A percentile compares a stretch with the other conserved stretches of the same genome.
Conservation (phyloP, 2,113 vertebrate species). For the Struthio camelus region DNA sequence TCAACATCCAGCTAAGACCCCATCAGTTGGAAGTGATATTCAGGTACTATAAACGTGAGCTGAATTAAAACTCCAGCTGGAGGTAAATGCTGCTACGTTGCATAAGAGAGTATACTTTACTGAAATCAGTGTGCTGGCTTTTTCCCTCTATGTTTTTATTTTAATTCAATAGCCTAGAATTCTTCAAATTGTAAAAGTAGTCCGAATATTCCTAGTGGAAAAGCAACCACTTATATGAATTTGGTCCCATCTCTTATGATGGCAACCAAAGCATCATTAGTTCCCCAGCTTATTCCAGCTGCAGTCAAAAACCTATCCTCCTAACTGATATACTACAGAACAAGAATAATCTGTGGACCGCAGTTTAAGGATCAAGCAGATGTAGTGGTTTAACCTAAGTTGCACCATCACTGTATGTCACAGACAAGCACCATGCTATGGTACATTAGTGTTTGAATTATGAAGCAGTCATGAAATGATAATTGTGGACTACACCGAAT, state of each 20-base stretch:
- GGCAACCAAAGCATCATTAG: neutral
- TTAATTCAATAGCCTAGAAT: neutral
- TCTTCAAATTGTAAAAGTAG: neutral
- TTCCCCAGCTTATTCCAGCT: neutral
- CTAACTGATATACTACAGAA: neutral
- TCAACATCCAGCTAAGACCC: neutral
- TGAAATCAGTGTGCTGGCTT: neutral
- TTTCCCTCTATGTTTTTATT: neutral
- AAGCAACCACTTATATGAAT: neutral
- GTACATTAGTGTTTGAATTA: neutral
- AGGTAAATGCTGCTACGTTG: neutral
- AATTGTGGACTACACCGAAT: neutral
- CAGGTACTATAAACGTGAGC: neutral
- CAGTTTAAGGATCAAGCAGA: neutral
- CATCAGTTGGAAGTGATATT: neutral
- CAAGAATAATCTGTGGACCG: neutral
- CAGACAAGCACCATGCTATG: neutral
- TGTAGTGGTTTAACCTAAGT: neutral
- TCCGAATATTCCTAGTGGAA: neutral
- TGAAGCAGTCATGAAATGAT: neutral
- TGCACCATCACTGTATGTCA: neutral
- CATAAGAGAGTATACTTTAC: neutral
- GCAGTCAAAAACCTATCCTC: neutral
- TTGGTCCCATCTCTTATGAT: neutral
- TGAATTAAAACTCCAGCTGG: neutral